phyloP scores from a whole-genome alignment of 2,888 invertebrate species.

The Macropis europaea region DNA sequence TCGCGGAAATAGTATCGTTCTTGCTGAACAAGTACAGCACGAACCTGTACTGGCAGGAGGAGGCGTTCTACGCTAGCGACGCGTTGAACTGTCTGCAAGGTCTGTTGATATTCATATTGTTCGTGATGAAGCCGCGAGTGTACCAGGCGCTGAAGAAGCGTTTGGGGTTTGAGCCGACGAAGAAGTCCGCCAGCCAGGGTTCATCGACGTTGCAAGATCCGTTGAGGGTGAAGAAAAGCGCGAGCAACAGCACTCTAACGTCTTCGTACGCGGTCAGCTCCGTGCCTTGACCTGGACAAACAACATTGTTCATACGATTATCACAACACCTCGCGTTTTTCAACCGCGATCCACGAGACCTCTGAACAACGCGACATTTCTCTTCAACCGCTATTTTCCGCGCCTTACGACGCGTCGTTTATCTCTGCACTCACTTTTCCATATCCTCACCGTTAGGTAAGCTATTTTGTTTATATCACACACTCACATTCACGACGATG shows the following conservation, averaged over 20 bases:
- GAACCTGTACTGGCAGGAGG: constrained; percentile 59
- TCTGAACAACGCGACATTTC: too few relatives aligned
- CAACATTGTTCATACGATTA: background rate
- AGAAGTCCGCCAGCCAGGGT: constrained; percentile 23
- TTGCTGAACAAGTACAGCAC: constrained; percentile 49
- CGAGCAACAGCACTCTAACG: constrained; percentile 70
- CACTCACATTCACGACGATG: too few relatives aligned
- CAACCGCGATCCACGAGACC: too few relatives aligned
- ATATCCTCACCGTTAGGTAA: too few relatives aligned
- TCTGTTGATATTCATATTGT: constrained; percentile 86
- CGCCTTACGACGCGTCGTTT: too few relatives aligned
- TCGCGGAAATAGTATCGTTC: constrained; percentile 78
- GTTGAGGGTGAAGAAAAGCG: constrained; percentile 63
- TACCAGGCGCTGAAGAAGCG: constrained; percentile 83
- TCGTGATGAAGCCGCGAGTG: constrained; percentile 86
- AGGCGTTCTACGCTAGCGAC: constrained; percentile 82
- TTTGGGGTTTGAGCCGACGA: constrained; percentile 72
- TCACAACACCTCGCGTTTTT: too few relatives aligned
- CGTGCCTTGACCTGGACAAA: constrained; percentile 34
- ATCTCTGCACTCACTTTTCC: too few relatives aligned
- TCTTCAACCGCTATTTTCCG: too few relatives aligned
- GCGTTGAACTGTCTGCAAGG: constrained; percentile 87
- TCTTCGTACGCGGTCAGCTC: constrained; percentile 62
- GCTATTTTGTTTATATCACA: too few relatives aligned
- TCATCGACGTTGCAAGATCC: constrained; percentile 64